phyloP scores from a whole-genome alignment of 2,888 invertebrate genomes.

The Rotaria magnacalcarata region DNA sequence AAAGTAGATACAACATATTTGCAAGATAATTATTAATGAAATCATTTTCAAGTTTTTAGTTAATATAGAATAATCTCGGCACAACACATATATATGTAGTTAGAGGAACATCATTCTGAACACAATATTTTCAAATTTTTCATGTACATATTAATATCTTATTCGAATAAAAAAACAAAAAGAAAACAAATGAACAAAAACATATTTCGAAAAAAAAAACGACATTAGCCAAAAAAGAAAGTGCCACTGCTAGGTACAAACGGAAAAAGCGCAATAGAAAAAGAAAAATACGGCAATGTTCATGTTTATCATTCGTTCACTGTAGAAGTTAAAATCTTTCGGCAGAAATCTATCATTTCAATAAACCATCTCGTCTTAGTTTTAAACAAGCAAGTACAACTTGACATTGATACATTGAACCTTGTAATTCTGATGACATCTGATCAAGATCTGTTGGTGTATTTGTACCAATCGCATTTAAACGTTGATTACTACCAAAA shows the following conservation, averaged over 20 bases:
- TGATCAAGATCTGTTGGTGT: slow-evolving; percentile 10
- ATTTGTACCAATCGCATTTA: not conserved
- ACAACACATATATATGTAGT: too few relatives aligned
- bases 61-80: too few relatives aligned
- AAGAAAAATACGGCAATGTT: not conserved
- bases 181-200: not conserved
- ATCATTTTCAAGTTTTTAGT: too few relatives aligned
- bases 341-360: not conserved
- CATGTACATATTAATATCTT: slow-evolving; percentile 7
- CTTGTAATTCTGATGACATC: slow-evolving; percentile 18
- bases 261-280: not conserved
- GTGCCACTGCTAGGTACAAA: not conserved
- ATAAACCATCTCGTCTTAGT: not conserved
- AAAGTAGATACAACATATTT: too few relatives aligned
- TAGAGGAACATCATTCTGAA: too few relatives aligned
- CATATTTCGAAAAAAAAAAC: not conserved
- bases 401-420: slow-evolving; percentile 22
- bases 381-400: slow-evolving; percentile 20
- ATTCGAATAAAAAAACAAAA: not conserved
- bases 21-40: too few relatives aligned
- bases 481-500: not conserved
- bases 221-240: not conserved
- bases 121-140: not conserved
- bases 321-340: not conserved
- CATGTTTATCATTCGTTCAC: not conserved